Percentiles rank a stretch among this genome's conserved stretches.
These are phyloP conservation scores for Caenorhabditis zanzibari DNA, from an alignment of 2,888 invertebrate genomes.

Conservation along the genomic window DNA sequence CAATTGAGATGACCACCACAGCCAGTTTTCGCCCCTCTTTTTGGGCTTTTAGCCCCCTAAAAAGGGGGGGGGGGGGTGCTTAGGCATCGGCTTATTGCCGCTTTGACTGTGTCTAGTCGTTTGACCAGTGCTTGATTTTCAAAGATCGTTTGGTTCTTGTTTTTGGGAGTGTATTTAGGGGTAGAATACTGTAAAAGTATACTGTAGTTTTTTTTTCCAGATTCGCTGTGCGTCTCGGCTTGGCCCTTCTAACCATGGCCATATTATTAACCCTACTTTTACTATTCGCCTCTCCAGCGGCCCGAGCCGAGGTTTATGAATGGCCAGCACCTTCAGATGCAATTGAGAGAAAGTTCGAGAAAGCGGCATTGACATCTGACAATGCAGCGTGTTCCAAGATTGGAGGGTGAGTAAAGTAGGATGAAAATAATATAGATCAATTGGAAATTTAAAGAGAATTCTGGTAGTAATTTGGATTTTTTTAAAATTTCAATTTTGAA, in stretches of 20 bases:
- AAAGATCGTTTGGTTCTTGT: conserved; percentile 45
- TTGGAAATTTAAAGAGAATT: too few relatives aligned
- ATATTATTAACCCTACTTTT: conserved; percentile 37
- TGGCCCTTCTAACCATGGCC: conserved; percentile 42
- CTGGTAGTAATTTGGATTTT: too few relatives aligned
- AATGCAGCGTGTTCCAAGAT: conserved; percentile 81
- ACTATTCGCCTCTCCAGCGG: conserved; percentile 34
- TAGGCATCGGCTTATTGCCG: not conserved
- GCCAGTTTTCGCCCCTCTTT: conserved; percentile 27
- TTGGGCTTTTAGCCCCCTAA: conserved; percentile 9
- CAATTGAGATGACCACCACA: conserved; percentile 6
- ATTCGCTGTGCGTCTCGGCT: conserved; percentile 50
- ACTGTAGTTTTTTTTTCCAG: conserved; percentile 28
- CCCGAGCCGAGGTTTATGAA: conserved; percentile 51
- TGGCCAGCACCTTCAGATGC: conserved; percentile 80
- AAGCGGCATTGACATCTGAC: conserved; percentile 82
- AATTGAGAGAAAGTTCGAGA: conserved; percentile 75
- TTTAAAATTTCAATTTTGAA: too few relatives aligned
- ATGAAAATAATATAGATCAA: too few relatives aligned
- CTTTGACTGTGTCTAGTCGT: conserved; percentile 19
- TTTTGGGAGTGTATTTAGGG: not conserved
- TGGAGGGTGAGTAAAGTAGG: conserved; percentile 74
- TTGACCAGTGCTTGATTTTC: conserved; percentile 32
- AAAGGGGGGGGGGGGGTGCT: too few relatives aligned
- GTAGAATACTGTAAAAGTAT: too few relatives aligned